Evolutionary conservation across 2,113 vertebrate genomes (phyloP), one percentile per base, ranked within the genome.

Genomic region (Chaetodon trifascialis): DNA sequence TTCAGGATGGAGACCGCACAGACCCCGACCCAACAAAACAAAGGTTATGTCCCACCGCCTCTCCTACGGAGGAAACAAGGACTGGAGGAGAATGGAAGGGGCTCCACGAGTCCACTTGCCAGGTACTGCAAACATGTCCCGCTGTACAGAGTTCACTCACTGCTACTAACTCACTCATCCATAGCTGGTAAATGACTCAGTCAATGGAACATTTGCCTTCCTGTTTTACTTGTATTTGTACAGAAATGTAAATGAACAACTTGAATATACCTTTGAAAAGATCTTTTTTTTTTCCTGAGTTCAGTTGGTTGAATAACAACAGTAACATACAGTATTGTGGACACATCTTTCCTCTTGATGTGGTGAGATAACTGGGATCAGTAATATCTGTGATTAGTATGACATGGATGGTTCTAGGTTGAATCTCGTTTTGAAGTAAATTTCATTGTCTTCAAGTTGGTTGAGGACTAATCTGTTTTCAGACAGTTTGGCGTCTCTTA

Each of bases 1-100:
- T 96, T 96, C 92, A 97, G 94, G 92, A 98, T 97, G 96, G 96
- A 97, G 68, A 90, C 91, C 63, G 95, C 96, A 52, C 95, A 96
- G 36, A 87, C 95, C 42, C 93, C 96, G 92, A 65, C 94, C 93
- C 1, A 94, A 94, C 83, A 84, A 92, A 70, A 86, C 88, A 25
- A 44, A 75, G 73, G 83, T 0, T 94, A 95, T 14, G 47, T 97
- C 54, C 97, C 96, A 0, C 92, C 96, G 0, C 95, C 95, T 0
- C 85, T 97, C 66, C 95, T 95, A 69, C 95, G 95, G 89, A 96
- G 93, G 49, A 96, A 94, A 58, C 94, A 82, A 0, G 96, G 95
- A 51, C 94, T 68, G 68, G 95, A 96, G 69, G 95, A 95, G 76
- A 96, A 94, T 51, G 85, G 93, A 76, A 94, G 92, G 63, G 95